phyloP scores from a whole-genome alignment of 2,113 vertebrate genomes.

The Cranoglanis bouderius region DNA sequence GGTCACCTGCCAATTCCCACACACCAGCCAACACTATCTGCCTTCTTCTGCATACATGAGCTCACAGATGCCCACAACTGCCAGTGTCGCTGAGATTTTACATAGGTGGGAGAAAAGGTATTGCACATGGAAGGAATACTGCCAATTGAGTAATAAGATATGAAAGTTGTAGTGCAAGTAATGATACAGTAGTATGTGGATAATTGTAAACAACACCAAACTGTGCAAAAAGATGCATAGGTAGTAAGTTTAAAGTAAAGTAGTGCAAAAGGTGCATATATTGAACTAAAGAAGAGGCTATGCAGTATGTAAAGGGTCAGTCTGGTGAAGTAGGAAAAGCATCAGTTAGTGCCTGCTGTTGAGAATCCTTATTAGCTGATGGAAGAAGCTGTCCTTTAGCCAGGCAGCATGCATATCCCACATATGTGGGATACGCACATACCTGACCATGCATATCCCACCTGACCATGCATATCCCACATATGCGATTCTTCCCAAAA shows the following conservation, averaged over 20 bases:
- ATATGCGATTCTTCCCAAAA: neutral
- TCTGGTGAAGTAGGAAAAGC: neutral
- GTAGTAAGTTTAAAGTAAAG: neutral
- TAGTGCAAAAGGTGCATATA: neutral
- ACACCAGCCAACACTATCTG: neutral
- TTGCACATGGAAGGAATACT: neutral
- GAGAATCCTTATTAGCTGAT: neutral
- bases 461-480: neutral
- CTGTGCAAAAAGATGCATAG: neutral
- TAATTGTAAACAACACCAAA: neutral
- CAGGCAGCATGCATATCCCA: neutral
- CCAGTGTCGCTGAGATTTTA: neutral
- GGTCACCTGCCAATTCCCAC: neutral
- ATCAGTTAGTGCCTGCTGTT: neutral
- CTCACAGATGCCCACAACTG: neutral
- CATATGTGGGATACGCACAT: too few species aligned
- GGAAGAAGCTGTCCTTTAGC: neutral
- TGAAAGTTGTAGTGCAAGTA: neutral
- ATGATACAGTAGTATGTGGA: neutral
- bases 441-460: neutral
- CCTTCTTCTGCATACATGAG: neutral
- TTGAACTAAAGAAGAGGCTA: neutral
- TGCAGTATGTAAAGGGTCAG: neutral
- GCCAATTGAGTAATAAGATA: neutral
- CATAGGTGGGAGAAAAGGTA: neutral